Percentiles rank a stretch among this genome's conserved stretches.
Evolutionary conservation across 1,140 invertebrate genomes (phyloP).

Genomic region (Temnothorax longispinosus): DNA sequence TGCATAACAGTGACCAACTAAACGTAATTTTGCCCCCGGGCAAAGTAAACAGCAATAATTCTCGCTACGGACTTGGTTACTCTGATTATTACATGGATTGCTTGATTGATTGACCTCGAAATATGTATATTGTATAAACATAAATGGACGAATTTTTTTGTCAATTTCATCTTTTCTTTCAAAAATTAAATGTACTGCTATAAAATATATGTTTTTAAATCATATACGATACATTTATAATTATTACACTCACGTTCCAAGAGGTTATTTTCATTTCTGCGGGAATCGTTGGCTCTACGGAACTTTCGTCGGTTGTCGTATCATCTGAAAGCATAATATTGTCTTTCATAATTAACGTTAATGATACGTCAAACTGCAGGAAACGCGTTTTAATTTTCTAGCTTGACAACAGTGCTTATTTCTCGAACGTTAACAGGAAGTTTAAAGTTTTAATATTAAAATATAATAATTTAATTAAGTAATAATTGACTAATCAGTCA

Average conservation of each 20-base stretch:
- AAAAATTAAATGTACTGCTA: neutral
- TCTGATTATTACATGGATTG: neutral
- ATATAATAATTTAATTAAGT: neutral
- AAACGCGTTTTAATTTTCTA: neutral
- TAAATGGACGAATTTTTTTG: neutral
- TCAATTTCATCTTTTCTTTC: neutral
- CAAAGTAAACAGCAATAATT: slow-evolving; percentile 16
- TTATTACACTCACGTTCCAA: slow-evolving; percentile 71
- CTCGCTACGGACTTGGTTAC: slow-evolving; percentile 1
- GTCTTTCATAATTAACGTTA: slow-evolving; percentile 20
- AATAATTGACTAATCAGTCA: neutral
- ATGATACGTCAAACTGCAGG: slow-evolving; percentile 20
- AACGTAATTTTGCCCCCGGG: neutral
- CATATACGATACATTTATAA: neutral
- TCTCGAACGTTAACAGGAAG: neutral
- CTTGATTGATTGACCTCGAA: neutral
- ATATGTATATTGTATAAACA: neutral
- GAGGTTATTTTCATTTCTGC: slow-evolving; percentile 75
- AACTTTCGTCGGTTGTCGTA: neutral
- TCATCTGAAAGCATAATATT: slow-evolving; percentile 35
- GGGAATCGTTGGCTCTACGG: slow-evolving; percentile 59
- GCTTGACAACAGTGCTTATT: neutral
- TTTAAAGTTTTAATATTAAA: slow-evolving; percentile 4
- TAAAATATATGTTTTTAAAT: slow-evolving; percentile 6
- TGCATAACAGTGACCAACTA: neutral